Evolutionary conservation across 2,113 vertebrate species (phyloP).

Genomic region (Pogonocichla stellata): DNA sequence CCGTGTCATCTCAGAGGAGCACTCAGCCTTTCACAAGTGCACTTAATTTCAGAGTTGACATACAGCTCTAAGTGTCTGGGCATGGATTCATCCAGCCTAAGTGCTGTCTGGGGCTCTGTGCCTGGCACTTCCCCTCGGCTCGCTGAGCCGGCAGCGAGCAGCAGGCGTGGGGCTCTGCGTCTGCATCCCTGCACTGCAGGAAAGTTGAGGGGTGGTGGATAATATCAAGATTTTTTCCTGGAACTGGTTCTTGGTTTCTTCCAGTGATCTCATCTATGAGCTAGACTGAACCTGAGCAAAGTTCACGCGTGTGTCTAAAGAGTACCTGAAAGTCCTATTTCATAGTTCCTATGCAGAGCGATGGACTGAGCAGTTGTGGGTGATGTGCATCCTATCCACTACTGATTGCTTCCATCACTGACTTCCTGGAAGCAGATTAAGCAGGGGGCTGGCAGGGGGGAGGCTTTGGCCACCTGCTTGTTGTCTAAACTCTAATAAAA

Average conservation of each 20-base stretch:
- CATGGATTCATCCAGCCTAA: conserved; percentile 25
- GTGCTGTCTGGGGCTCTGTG: neutral
- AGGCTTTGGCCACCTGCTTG: neutral
- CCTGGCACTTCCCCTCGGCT: neutral
- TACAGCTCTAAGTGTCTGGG: conserved; percentile 32
- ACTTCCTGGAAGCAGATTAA: neutral
- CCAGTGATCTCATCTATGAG: neutral
- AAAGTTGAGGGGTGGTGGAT: neutral
- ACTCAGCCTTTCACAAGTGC: conserved; percentile 32
- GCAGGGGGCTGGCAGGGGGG: neutral
- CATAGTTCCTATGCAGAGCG: neutral
- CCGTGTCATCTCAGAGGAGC: neutral
- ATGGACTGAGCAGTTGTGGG: neutral
- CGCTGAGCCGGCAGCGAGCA: neutral
- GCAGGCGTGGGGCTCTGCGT: neutral
- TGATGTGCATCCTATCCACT: rapidly evolving
- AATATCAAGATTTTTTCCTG: neutral
- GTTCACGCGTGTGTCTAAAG: neutral
- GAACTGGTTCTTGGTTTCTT: conserved; percentile 14
- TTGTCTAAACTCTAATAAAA: conserved; percentile 4
- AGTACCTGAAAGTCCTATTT: neutral
- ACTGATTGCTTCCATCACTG: neutral
- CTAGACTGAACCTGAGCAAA: neutral
- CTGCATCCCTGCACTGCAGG: rapidly evolving
- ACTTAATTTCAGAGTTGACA: conserved; percentile 48